Percentiles rank a stretch among this genome's conserved stretches.
phyloP scores from a whole-genome alignment of 2,888 invertebrate species.

The Idaea dimidiata region DNA sequence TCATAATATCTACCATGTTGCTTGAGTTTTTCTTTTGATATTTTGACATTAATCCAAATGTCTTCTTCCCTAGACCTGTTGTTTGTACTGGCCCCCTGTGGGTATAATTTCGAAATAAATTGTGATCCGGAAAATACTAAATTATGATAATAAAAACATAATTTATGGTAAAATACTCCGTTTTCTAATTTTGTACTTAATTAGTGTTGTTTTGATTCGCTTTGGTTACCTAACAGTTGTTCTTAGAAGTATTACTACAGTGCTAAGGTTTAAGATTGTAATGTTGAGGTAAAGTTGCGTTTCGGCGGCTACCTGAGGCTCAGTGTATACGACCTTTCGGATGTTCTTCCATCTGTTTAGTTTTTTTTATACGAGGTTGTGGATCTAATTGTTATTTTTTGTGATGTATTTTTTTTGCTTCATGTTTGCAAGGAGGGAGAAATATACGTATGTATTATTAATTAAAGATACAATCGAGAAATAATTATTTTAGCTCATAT shows the following conservation, averaged over 20 bases:
- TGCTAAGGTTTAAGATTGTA: not conserved
- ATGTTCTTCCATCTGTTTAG: not conserved
- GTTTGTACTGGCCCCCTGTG: too few relatives aligned
- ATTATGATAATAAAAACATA: too few relatives aligned
- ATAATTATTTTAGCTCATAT: too few relatives aligned
- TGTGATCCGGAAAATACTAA: too few relatives aligned
- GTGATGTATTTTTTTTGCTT: not conserved
- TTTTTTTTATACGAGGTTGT: not conserved
- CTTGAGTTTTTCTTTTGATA: too few relatives aligned
- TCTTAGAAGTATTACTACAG: not conserved
- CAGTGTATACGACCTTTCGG: not conserved
- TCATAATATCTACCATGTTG: not conserved
- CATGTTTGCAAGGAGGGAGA: not conserved
- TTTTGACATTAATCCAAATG: too few relatives aligned
- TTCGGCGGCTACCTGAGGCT: not conserved
- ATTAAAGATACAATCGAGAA: too few relatives aligned
- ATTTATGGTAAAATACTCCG: too few relatives aligned
- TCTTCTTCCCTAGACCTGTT: too few relatives aligned
- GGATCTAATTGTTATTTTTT: not conserved
- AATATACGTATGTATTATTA: too few relatives aligned
- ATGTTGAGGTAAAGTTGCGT: not conserved
- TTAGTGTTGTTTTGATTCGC: not conserved
- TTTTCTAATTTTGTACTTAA: not conserved
- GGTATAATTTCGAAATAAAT: too few relatives aligned
- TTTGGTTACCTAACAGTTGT: not conserved